Percentiles rank a stretch among this genome's conserved stretches.
phyloP scores from a whole-genome alignment of 2,113 vertebrate species.

The Sorex fumeus region DNA sequence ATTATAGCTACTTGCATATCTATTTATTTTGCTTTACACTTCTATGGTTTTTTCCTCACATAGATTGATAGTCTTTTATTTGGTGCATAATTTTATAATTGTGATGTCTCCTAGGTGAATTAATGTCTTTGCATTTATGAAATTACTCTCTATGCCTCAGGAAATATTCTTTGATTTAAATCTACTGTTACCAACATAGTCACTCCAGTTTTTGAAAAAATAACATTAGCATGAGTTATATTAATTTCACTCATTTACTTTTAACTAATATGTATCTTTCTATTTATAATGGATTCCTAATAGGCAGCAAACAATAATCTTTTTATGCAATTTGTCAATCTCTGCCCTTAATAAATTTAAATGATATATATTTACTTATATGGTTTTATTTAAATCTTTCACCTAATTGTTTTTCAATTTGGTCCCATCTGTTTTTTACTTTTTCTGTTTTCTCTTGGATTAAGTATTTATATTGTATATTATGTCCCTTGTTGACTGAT shows the following conservation, averaged over 20 bases:
- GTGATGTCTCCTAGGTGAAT: background rate
- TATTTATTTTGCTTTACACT: background rate
- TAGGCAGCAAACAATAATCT: background rate
- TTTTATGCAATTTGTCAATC: background rate
- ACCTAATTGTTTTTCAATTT: background rate
- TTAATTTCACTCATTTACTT: background rate
- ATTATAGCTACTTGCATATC: background rate
- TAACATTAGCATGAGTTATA: background rate
- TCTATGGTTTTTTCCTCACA: background rate
- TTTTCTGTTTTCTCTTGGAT: background rate
- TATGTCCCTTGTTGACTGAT: background rate
- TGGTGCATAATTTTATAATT: background rate
- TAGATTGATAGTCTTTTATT: background rate
- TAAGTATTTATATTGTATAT: background rate
- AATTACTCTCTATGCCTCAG: background rate
- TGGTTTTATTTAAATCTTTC: background rate
- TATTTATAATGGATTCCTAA: background rate
- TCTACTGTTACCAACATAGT: background rate
- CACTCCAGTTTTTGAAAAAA: background rate
- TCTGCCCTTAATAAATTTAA: background rate
- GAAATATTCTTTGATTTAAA: background rate
- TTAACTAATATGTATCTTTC: background rate
- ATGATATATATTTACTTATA: background rate
- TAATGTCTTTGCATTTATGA: conserved; percentile 3
- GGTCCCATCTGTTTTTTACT: background rate